phyloP scores from a whole-genome alignment of 53 echinoderm and acorn worm species.

The Stichopus horrens region DNA sequence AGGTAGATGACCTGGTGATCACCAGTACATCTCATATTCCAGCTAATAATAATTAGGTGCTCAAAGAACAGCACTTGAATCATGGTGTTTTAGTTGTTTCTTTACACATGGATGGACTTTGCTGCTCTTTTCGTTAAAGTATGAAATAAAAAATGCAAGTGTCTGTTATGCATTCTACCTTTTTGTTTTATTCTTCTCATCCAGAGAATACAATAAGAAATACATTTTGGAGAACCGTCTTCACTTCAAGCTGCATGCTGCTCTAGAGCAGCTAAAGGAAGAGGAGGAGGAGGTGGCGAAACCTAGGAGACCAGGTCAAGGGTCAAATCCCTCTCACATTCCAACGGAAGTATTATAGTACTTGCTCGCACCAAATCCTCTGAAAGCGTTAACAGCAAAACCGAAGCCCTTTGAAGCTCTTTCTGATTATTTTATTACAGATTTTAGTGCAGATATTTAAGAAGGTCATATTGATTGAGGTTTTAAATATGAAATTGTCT shows the following conservation, averaged over 20 bases:
- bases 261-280: conserved; percentile 72
- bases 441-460: conserved; percentile 1
- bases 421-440: background rate
- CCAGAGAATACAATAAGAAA: conserved; percentile 74
- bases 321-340: conserved; percentile 22
- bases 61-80: too few species aligned
- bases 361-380: background rate
- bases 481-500: background rate
- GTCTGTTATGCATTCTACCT: background rate
- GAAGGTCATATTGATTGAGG: background rate
- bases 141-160: too few species aligned
- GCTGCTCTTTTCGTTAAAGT: too few species aligned
- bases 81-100: too few species aligned
- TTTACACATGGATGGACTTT: too few species aligned
- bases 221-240: conserved; percentile 84
- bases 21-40: too few species aligned
- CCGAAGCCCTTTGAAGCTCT: background rate
- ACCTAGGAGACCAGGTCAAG: background rate
- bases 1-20: too few species aligned
- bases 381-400: background rate
- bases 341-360: background rate
- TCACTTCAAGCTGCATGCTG: conserved; percentile 93
- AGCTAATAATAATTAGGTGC: too few species aligned
- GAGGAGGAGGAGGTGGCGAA: conserved; percentile 33
- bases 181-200: background rate